A percentile compares a stretch with the other conserved stretches of the same genome.
Evolutionary conservation across 2,888 invertebrate genomes (phyloP).

Genomic region (Ochlodes sylvanus): DNA sequence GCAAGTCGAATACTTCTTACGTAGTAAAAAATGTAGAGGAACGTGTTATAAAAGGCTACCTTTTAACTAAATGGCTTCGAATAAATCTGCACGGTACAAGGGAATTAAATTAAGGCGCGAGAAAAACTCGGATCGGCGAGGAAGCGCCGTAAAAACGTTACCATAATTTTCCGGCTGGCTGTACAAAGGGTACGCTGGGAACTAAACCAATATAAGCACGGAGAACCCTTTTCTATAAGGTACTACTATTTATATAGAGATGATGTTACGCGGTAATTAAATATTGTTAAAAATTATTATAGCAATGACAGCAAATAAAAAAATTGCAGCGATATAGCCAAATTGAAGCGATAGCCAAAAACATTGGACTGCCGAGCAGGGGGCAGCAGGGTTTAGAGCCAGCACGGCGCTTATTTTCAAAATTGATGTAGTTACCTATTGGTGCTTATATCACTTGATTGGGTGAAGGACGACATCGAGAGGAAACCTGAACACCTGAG

Average conservation of each 20-base stretch:
- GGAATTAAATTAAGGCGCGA: slow-evolving; percentile 29
- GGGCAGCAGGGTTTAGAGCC: too few relatives aligned
- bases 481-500: too few relatives aligned
- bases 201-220: slow-evolving; percentile 9
- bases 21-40: neutral
- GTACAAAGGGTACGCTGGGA: slow-evolving; percentile 41
- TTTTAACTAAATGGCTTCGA: slow-evolving; percentile 23
- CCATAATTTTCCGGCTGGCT: slow-evolving; percentile 58
- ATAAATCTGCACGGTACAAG: slow-evolving; percentile 39
- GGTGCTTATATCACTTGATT: too few relatives aligned
- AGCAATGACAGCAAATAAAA: too few relatives aligned
- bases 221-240: slow-evolving; percentile 22
- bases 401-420: too few relatives aligned
- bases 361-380: too few relatives aligned
- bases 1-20: neutral
- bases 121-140: slow-evolving; percentile 28
- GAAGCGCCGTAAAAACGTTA: slow-evolving; percentile 42
- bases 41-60: neutral
- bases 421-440: too few relatives aligned
- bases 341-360: too few relatives aligned
- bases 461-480: too few relatives aligned
- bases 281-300: too few relatives aligned
- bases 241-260: slow-evolving; percentile 4
- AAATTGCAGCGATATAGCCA: too few relatives aligned
- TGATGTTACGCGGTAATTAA: neutral